Evolutionary conservation across 2,888 invertebrate genomes (phyloP).

Genomic region (Deilephila elpenor): DNA sequence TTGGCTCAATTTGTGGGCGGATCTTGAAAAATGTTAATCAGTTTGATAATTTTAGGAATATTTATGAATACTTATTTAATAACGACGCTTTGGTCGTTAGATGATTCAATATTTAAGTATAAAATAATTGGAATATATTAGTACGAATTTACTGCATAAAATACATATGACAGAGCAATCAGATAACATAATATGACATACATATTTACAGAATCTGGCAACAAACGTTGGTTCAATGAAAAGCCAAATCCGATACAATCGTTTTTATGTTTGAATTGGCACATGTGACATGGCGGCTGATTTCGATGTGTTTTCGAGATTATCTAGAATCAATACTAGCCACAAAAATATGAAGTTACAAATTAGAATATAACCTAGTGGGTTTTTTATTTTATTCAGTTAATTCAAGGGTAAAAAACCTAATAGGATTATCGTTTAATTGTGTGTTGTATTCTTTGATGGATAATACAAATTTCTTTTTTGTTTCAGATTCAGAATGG

Average conservation of each 20-base stretch:
- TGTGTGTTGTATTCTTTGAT: too few species aligned
- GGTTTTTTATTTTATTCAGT: too few species aligned
- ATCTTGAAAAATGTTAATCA: neutral
- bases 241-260: neutral
- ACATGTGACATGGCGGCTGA: neutral
- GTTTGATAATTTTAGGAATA: neutral
- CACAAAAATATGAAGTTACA: too few species aligned
- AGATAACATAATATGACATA: neutral
- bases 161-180: too few species aligned
- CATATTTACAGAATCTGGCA: conserved; percentile 4
- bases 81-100: too few species aligned
- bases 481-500: conserved; percentile 69
- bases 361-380: too few species aligned
- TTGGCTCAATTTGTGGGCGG: neutral
- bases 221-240: neutral
- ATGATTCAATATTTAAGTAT: too few species aligned
- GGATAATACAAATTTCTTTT: conserved; percentile 31
- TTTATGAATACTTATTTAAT: neutral
- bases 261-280: neutral
- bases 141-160: too few species aligned
- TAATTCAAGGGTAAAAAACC: too few species aligned
- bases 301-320: neutral
- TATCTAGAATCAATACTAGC: neutral
- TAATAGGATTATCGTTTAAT: too few species aligned
- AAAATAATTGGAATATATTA: too few species aligned